Conservation (phyloP, 2,113 vertebrate species). For the Sceloporus undulatus region DNA sequence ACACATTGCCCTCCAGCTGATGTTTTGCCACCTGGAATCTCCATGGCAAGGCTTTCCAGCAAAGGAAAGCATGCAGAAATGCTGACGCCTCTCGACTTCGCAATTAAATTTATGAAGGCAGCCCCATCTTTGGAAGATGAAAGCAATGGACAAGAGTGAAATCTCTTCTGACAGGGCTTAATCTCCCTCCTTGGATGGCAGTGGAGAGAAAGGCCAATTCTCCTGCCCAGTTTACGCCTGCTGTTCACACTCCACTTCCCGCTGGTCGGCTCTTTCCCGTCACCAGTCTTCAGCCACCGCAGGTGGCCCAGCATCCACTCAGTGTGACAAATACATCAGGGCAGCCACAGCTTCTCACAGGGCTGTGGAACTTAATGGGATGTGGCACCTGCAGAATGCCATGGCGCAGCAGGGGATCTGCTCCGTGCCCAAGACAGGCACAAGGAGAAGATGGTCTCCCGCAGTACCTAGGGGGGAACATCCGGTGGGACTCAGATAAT, state of each 20-base stretch:
- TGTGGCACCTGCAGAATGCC: constrained; percentile 6
- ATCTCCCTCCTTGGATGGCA: neutral
- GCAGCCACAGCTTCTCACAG: neutral
- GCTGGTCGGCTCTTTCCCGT: neutral
- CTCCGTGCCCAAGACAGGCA: neutral
- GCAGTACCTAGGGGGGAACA: neutral
- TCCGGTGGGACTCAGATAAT: constrained; percentile 4
- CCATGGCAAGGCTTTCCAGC: neutral
- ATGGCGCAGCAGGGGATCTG: constrained; percentile 7
- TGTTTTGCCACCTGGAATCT: too few relatives aligned
- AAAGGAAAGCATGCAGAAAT: neutral
- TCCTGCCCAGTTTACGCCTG: neutral
- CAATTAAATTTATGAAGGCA: neutral
- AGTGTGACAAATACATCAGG: constrained; percentile 19
- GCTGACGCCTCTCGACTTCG: neutral
- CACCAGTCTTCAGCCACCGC: neutral
- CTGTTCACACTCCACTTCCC: constrained; percentile 26
- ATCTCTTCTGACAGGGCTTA: neutral
- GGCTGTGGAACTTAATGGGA: neutral
- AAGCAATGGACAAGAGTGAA: neutral
- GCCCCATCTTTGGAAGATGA: neutral
- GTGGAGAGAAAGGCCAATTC: neutral
- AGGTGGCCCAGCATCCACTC: neutral
- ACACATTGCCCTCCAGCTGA: too few relatives aligned
- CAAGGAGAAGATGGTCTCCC: neutral